A percentile compares a stretch with the other conserved stretches of the same genome.
Evolutionary conservation across 2,888 invertebrate genomes (phyloP).

Genomic region (Hemistola chrysoprasaria): DNA sequence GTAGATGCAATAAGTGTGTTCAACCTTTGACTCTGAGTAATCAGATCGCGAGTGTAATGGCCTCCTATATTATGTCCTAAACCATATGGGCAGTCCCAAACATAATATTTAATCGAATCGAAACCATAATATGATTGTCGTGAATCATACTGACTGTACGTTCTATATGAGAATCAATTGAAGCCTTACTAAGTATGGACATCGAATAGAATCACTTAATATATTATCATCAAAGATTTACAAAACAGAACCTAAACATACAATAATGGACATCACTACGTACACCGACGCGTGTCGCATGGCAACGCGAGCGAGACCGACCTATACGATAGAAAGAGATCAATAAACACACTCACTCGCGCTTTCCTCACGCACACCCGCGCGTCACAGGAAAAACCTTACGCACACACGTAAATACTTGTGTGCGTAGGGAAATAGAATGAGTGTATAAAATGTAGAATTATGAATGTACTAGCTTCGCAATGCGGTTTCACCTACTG

Average conservation of each 20-base stretch:
- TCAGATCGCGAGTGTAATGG: no score
- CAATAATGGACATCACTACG: conserved; percentile 64
- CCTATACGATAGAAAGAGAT: conserved; percentile 38
- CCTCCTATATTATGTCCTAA: no score
- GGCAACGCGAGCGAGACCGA: conserved; percentile 35
- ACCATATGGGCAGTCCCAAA: no score
- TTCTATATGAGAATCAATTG: conserved; percentile 23
- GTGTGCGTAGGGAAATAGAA: conserved; percentile 41
- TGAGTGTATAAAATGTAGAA: conserved; percentile 30
- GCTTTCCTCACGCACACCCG: conserved; percentile 32
- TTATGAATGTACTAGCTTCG: conserved; percentile 14
- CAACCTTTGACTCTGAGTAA: no score
- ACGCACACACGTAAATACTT: conserved; percentile 27
- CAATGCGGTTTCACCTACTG: no score
- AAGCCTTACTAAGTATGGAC: no score
- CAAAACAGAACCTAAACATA: conserved; percentile 36
- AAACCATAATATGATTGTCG: no score
- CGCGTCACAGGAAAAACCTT: conserved; percentile 35
- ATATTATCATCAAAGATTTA: conserved; percentile 28
- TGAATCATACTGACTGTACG: no score
- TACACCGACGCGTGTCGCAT: conserved; percentile 27
- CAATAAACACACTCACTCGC: conserved; percentile 27
- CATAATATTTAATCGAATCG: no score
- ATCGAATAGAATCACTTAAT: conserved; percentile 23
- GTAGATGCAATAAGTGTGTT: no score